Base-by-base conservation (phyloP, 37 sponge, comb jelly and placozoan genomes). In the Bolinopsis microptera region DNA sequence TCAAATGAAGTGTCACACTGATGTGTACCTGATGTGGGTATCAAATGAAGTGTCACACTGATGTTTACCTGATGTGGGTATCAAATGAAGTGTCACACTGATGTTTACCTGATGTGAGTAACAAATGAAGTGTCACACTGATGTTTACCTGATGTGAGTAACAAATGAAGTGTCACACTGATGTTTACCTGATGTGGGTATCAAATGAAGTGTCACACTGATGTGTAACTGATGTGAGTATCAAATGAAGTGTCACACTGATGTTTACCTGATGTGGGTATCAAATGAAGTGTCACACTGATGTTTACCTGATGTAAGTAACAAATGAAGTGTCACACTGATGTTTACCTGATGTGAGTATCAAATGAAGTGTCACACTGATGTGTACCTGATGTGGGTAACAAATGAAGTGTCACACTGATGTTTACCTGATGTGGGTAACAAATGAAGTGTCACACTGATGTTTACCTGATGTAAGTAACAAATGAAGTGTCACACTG, bases 1-100 rank as follows among this genome's bases (percentile, higher is more conserved):
- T 86, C 90, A 27, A 86, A 86, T 18, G 90, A 86, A 86, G 90
- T 86, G 24, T 86, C 90, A 27, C 90, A 86, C 90, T 86, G 90
- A 39, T 86, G 90, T 24, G 75, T 26, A 86, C 90, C 90, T 86
- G 27, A 86, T 86, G 61, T 86, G 90, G 2, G 90, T 86, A 27
- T 86, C 90, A 27, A 86, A 86, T 18, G 90, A 86, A 86, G 90
- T 86, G 24, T 86, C 90, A 27, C 90, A 86, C 90, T 86, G 90
- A 39, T 86, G 90, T 1, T 86, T 26, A 86, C 90, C 90, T 86
- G 27, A 86, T 86, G 61, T 86, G 90, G 2, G 90, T 86, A 27
- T 86, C 90, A 27, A 86, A 86, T 18, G 90, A 86, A 86, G 90
- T 86, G 24, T 86, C 90, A 27, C 90, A 86, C 90, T 86, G 90